Conservation (phyloP, 2,113 vertebrate species). For the Leiothrix lutea region DNA sequence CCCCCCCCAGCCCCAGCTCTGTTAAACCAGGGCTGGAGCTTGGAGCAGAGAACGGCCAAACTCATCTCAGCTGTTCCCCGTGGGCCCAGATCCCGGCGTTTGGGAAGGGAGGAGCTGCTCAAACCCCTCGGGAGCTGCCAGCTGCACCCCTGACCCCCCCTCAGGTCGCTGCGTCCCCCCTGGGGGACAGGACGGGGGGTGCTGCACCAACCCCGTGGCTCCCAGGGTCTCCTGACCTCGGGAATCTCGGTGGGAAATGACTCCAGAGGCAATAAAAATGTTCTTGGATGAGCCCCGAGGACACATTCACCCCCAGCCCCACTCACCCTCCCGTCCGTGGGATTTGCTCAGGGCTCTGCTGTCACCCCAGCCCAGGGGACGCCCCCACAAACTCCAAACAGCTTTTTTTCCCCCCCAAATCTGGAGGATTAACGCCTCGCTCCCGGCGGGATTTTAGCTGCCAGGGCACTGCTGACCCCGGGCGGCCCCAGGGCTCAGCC, state of each 20-base stretch:
- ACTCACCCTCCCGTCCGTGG: accelerated
- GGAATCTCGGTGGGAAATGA: neutral
- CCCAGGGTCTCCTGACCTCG: neutral
- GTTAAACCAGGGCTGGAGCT: neutral
- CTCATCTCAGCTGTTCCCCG: accelerated
- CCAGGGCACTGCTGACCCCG: neutral
- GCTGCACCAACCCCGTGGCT: neutral
- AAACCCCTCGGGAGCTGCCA: neutral
- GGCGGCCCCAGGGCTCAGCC: neutral
- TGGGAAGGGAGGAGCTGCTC: neutral
- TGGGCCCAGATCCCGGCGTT: accelerated
- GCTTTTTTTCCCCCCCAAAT: neutral
- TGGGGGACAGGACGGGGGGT: neutral
- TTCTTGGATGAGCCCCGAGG: neutral
- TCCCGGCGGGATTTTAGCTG: neutral
- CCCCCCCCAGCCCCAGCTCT: neutral
- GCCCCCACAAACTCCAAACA: neutral
- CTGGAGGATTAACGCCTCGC: accelerated
- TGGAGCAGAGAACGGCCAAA: neutral
- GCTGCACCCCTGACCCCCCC: accelerated
- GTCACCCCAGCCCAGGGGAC: neutral
- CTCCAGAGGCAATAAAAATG: neutral
- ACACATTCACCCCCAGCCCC: no score
- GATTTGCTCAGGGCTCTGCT: neutral
- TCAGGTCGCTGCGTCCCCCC: neutral